These are phyloP conservation scores for Pao palembangensis DNA, from an alignment of 2,113 vertebrate genomes.

Conservation along the genomic window DNA sequence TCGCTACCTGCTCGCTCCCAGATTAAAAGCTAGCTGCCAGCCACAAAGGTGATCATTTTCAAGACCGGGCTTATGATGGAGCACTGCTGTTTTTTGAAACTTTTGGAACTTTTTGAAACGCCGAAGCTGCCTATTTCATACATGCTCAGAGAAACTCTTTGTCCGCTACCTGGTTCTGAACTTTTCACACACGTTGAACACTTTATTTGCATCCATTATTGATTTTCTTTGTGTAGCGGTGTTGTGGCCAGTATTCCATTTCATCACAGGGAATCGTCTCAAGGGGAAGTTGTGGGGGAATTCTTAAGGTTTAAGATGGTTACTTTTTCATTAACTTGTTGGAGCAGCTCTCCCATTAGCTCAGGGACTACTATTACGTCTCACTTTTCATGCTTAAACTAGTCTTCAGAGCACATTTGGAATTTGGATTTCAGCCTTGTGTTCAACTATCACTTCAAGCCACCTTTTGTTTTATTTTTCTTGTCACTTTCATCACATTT, in stretches of 20 bases:
- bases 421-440: not conserved
- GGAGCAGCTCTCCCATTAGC: constrained; percentile 37
- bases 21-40: constrained; percentile 39
- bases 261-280: constrained; percentile 14
- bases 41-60: constrained; percentile 40
- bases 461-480: constrained; percentile 2
- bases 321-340: constrained; percentile 45
- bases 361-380: constrained; percentile 25
- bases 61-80: constrained; percentile 44
- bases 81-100: constrained; percentile 36
- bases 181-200: not conserved
- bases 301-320: constrained; percentile 27
- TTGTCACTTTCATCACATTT: not conserved
- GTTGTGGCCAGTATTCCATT: constrained; percentile 1
- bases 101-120: no score
- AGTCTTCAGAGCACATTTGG: constrained; percentile 24
- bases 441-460: constrained; percentile 2
- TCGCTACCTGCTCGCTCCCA: constrained; percentile 16
- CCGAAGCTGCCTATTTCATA: not conserved
- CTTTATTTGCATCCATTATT: constrained; percentile 6
- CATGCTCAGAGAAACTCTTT: not conserved
- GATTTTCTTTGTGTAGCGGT: constrained; percentile 2
- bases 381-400: constrained; percentile 29
- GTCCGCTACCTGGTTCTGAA: constrained; percentile 11
- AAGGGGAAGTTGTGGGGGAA: constrained; percentile 29